These are phyloP conservation scores for Siniperca undulata DNA, from an alignment of 2,797 vertebrate genomes.

Conservation along the genomic window DNA sequence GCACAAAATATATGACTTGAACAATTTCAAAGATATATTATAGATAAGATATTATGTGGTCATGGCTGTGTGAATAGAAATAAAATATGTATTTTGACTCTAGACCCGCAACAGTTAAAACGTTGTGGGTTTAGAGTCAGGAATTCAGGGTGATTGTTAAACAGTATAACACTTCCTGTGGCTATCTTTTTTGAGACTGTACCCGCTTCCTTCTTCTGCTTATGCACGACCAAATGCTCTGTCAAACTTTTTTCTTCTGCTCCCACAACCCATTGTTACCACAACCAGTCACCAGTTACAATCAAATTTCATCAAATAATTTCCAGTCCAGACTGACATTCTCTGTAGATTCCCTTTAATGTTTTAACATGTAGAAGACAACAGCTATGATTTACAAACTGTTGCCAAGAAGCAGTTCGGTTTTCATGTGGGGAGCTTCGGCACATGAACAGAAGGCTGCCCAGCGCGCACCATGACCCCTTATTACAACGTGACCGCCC, in stretches of 20 bases:
- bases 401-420: slow-evolving; percentile 24
- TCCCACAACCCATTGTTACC: background rate
- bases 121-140: background rate
- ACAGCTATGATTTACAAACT: slow-evolving; percentile 3
- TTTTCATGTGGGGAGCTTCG: slow-evolving; percentile 12
- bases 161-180: background rate
- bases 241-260: background rate
- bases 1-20: background rate
- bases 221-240: background rate
- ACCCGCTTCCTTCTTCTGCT: background rate
- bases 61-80: background rate
- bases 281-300: background rate
- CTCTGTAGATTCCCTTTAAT: background rate
- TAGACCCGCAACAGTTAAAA: background rate
- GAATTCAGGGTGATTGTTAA: background rate
- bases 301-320: background rate
- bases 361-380: slow-evolving; percentile 3
- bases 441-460: slow-evolving; percentile 60
- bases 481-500: slow-evolving; percentile 37
- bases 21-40: background rate
- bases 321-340: background rate
- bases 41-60: background rate
- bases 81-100: background rate
- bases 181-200: background rate
- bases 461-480: slow-evolving; percentile 14